These are phyloP conservation scores for Neogobius melanostomus DNA, from an alignment of 2,113 vertebrate genomes.

Conservation along the genomic window DNA sequence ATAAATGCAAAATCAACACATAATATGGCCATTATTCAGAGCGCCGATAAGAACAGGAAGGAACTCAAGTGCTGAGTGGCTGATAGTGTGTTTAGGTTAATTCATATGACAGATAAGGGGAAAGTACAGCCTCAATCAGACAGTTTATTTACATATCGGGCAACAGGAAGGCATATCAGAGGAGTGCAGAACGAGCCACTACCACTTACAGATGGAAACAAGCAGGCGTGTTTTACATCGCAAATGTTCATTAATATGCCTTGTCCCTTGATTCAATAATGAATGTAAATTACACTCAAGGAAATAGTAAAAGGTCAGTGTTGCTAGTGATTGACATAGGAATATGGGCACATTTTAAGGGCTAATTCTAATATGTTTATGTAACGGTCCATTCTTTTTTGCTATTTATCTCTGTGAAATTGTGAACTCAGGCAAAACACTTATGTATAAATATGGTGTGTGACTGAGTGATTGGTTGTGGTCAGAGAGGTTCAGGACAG, in stretches of 20 bases:
- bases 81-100: background rate
- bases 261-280: no score
- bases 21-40: background rate
- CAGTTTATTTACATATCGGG: slow-evolving; percentile 4
- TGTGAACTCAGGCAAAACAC: no score
- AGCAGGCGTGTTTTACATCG: no score
- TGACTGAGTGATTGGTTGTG: no score
- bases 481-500: no score
- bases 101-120: background rate
- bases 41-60: background rate
- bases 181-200: background rate
- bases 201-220: background rate
- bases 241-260: no score
- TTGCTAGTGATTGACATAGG: background rate
- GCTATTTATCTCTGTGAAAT: background rate
- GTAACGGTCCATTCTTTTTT: background rate
- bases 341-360: background rate
- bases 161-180: background rate
- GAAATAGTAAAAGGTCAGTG: background rate
- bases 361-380: no score
- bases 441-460: no score
- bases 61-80: background rate
- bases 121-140: background rate
- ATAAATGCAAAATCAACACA: background rate
- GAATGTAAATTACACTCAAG: background rate